phyloP scores from a whole-genome alignment of 2,888 invertebrate genomes.

The Coelinius sp. region DNA sequence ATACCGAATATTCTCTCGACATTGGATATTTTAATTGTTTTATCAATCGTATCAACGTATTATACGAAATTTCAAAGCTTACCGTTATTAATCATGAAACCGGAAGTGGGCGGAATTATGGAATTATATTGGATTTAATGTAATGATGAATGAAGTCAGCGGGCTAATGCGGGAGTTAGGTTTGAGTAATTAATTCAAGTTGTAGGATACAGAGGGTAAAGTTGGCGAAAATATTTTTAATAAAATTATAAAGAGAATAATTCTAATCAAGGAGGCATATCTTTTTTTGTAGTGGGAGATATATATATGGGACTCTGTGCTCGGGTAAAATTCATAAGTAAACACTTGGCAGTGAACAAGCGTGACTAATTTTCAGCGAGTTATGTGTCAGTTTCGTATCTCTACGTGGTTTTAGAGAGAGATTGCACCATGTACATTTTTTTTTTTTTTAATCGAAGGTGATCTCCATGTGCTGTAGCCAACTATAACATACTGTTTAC shows the following conservation, averaged over 20 bases:
- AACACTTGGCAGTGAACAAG: not conserved
- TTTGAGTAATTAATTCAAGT: not conserved
- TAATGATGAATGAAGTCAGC: not conserved
- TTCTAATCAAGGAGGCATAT: too few relatives aligned
- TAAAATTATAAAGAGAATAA: too few relatives aligned
- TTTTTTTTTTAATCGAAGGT: constrained; percentile 19
- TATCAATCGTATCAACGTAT: too few relatives aligned
- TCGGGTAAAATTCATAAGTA: not conserved
- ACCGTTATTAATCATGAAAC: not conserved
- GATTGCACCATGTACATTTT: not conserved
- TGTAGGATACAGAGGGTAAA: not conserved
- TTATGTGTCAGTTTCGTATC: constrained; percentile 14
- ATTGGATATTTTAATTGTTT: too few relatives aligned
- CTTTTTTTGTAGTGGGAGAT: too few relatives aligned
- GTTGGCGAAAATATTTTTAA: not conserved
- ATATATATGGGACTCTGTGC: too few relatives aligned
- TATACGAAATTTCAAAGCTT: too few relatives aligned
- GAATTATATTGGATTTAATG: not conserved
- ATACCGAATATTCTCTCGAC: too few relatives aligned
- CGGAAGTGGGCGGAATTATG: not conserved
- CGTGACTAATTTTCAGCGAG: constrained; percentile 33
- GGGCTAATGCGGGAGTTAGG: not conserved
- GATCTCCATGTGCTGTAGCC: not conserved
- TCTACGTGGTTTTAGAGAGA: constrained; percentile 5
- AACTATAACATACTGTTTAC: not conserved